Evolutionary conservation across 2,888 invertebrate species (phyloP).

Genomic region (Epsilonema sp.): DNA sequence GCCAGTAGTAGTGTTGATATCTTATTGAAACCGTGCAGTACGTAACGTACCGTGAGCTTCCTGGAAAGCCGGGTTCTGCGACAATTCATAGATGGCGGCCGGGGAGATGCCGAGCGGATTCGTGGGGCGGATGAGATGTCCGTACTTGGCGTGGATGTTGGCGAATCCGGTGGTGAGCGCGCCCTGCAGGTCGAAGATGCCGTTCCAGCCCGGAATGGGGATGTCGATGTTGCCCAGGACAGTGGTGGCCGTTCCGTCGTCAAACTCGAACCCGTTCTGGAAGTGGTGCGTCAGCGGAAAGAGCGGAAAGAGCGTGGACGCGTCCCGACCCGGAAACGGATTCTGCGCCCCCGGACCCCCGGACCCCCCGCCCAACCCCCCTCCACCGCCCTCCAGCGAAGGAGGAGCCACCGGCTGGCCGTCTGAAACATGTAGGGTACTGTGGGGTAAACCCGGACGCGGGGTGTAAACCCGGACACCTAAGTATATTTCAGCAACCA

Average conservation of each 20-base stretch:
- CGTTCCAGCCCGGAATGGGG: neutral
- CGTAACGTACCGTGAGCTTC: too few relatives aligned
- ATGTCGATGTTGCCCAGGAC: neutral
- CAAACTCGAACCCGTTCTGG: neutral
- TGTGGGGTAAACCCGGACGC: too few relatives aligned
- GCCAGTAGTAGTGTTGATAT: too few relatives aligned
- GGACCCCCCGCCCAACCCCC: too few relatives aligned
- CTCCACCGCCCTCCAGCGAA: too few relatives aligned
- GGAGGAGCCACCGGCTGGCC: too few relatives aligned
- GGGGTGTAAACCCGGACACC: too few relatives aligned
- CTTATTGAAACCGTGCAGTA: too few relatives aligned
- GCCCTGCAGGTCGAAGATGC: neutral
- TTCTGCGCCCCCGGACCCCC: neutral
- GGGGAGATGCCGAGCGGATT: neutral
- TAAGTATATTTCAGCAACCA: too few relatives aligned
- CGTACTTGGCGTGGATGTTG: neutral
- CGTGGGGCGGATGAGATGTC: neutral
- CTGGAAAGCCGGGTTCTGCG: neutral
- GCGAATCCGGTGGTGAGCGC: neutral
- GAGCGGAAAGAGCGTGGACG: conserved; percentile 14
- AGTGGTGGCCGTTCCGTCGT: neutral
- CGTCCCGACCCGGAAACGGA: conserved; percentile 5
- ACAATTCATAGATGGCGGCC: neutral
- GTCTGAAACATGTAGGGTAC: too few relatives aligned
- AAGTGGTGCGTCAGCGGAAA: neutral